These are phyloP conservation scores for Actinostola sp. DNA, from an alignment of 92 coral and sea anemone species.

Conservation along the genomic window DNA sequence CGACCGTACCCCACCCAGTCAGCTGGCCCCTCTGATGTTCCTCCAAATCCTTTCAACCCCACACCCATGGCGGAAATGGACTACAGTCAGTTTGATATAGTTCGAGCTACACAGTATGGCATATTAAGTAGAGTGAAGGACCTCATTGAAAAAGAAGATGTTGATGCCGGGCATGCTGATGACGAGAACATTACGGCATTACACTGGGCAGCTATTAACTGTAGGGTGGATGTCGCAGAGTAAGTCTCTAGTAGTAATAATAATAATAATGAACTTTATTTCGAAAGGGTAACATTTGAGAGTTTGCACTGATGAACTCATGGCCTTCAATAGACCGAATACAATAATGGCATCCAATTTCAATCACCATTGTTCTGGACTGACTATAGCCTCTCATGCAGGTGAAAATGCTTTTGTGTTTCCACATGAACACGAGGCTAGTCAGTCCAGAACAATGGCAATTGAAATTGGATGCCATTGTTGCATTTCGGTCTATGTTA, in stretches of 20 bases:
- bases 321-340: too few species aligned
- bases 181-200: slow-evolving; percentile 88
- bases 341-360: too few species aligned
- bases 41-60: slow-evolving; percentile 52
- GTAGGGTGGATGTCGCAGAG: slow-evolving; percentile 90
- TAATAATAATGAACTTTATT: too few species aligned
- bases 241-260: slow-evolving; percentile 54
- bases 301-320: too few species aligned
- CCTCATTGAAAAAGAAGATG: slow-evolving; percentile 82
- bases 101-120: slow-evolving; percentile 91
- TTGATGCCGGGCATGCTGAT: slow-evolving; percentile 70
- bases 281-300: too few species aligned
- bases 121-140: slow-evolving; percentile 71
- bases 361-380: too few species aligned
- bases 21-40: slow-evolving; percentile 36
- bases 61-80: slow-evolving; percentile 69
- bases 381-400: too few species aligned
- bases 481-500: too few species aligned
- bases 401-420: too few species aligned
- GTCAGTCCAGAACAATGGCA: too few species aligned
- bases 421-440: too few species aligned
- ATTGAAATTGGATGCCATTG: too few species aligned
- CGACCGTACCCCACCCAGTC: slow-evolving; percentile 75
- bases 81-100: slow-evolving; percentile 83
- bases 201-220: slow-evolving; percentile 98